Conservation (phyloP, 2,113 vertebrate species). For the Leptosomus discolor region DNA sequence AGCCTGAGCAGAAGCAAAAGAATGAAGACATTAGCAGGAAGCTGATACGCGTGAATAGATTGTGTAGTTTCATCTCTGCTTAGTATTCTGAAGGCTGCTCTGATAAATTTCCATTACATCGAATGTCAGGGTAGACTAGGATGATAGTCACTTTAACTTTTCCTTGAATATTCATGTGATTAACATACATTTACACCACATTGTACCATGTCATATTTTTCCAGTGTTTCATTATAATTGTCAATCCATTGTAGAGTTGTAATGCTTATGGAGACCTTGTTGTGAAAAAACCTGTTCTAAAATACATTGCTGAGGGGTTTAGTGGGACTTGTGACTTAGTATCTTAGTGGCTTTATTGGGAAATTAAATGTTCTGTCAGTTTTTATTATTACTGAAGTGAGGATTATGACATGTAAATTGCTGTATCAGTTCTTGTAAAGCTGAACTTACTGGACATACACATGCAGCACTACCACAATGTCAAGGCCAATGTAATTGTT, state of each 20-base stretch:
- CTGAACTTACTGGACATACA: not conserved
- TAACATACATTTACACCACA: not conserved
- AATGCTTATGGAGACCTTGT: not conserved
- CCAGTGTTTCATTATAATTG: not conserved
- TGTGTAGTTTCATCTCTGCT: not conserved
- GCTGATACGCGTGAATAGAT: not conserved
- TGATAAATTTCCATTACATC: not conserved
- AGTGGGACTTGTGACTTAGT: not conserved
- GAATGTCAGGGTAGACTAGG: not conserved
- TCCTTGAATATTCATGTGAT: not conserved
- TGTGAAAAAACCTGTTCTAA: not conserved
- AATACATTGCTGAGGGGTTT: not conserved
- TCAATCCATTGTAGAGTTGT: not conserved
- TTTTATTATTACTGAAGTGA: not conserved
- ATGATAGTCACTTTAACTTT: not conserved
- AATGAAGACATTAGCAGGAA: not conserved
- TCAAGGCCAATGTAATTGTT: not conserved
- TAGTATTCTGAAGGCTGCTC: not conserved
- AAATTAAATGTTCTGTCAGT: not conserved
- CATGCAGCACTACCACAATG: not conserved
- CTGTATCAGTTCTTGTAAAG: rapidly evolving
- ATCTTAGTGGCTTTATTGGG: not conserved
- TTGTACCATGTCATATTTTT: not conserved
- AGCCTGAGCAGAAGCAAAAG: not conserved
- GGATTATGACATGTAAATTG: not conserved